Percentiles rank a stretch among this genome's conserved stretches.
Evolutionary conservation across 2,888 invertebrate species (phyloP).

Genomic region (Xylota segnis): DNA sequence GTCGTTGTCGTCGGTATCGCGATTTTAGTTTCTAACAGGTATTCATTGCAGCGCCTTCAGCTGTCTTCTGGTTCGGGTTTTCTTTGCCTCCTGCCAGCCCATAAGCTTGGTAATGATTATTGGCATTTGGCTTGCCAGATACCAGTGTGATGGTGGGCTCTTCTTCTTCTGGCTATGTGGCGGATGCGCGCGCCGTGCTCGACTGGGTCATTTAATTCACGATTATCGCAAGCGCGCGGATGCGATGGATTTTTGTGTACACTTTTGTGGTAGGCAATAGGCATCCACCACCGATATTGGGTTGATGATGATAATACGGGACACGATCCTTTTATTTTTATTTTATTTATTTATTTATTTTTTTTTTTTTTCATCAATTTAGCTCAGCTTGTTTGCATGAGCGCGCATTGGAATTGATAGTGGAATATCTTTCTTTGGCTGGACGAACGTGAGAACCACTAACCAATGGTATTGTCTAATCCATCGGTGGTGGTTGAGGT

Average conservation of each 20-base stretch:
- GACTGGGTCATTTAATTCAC: constrained; percentile 77
- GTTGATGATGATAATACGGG: constrained; percentile 73
- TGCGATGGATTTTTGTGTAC: constrained; percentile 61
- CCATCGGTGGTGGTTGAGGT: constrained; percentile 3
- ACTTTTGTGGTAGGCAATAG: constrained; percentile 50
- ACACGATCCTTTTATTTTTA: constrained; percentile 66
- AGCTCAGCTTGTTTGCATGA: constrained; percentile 69
- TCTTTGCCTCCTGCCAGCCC: constrained; percentile 47
- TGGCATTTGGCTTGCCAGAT: constrained; percentile 70
- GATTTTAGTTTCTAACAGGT: constrained; percentile 76
- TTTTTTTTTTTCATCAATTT: constrained; percentile 54
- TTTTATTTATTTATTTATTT: constrained; percentile 43
- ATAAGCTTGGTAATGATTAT: constrained; percentile 69
- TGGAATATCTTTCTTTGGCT: constrained; percentile 36
- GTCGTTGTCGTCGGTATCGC: constrained; percentile 66
- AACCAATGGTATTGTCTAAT: constrained; percentile 18
- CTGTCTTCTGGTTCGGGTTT: constrained; percentile 44
- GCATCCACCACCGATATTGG: constrained; percentile 66
- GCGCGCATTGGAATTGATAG: constrained; percentile 41
- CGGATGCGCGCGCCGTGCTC: constrained; percentile 73
- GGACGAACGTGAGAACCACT: constrained; percentile 75
- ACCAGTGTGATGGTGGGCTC: constrained; percentile 53
- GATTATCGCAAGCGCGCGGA: constrained; percentile 69
- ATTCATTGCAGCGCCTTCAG: constrained; percentile 73
- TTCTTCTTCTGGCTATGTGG: constrained; percentile 66